Evolutionary conservation across 2,113 vertebrate species (phyloP).

Genomic region (Clarias gariepinus): DNA sequence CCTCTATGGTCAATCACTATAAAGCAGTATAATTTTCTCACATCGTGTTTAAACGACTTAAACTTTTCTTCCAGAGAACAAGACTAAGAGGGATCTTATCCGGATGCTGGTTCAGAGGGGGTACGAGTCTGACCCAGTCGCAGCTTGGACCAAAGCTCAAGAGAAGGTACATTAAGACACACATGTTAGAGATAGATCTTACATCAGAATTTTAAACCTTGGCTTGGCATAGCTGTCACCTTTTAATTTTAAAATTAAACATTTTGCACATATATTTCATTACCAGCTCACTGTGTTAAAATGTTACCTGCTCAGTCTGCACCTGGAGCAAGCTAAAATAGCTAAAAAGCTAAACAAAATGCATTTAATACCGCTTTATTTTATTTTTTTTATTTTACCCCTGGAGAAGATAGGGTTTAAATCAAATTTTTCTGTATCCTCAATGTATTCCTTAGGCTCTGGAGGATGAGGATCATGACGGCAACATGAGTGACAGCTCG

Average conservation of each 20-base stretch:
- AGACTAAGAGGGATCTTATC: constrained; percentile 92
- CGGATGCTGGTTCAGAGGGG: constrained; percentile 95
- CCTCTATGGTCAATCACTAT: neutral
- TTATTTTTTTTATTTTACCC: too few relatives aligned
- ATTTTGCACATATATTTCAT: neutral
- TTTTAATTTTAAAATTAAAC: neutral
- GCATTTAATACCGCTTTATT: too few relatives aligned
- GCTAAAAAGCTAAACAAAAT: neutral
- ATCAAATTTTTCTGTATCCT: neutral
- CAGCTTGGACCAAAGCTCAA: constrained; percentile 91
- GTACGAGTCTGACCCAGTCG: constrained; percentile 96
- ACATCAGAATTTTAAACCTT: neutral
- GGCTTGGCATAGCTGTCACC: neutral
- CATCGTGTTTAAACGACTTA: neutral
- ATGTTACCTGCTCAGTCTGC: neutral
- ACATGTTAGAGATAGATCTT: neutral
- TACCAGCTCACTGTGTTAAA: neutral
- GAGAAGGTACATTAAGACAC: constrained; percentile 82
- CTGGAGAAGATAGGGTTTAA: too few relatives aligned
- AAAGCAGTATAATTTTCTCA: neutral
- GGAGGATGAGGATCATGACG: constrained; percentile 85
- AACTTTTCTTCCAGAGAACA: constrained; percentile 83
- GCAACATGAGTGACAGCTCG: constrained; percentile 84
- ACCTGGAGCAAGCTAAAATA: neutral
- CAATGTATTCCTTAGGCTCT: constrained; percentile 68